phyloP scores from a whole-genome alignment of 2,113 vertebrate species.

The Microcebus tavaratra region DNA sequence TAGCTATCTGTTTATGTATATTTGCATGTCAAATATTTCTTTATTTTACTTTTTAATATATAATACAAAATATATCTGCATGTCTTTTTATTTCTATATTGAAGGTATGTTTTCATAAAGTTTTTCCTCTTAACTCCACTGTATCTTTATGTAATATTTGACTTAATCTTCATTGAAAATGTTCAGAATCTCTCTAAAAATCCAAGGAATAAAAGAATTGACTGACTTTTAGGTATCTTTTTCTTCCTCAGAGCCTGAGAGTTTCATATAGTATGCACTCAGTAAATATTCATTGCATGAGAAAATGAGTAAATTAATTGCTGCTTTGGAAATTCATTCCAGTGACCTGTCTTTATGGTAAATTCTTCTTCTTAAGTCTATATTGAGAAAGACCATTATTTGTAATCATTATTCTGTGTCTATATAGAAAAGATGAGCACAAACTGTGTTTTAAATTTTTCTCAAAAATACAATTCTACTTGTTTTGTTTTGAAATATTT shows the following conservation, averaged over 20 bases:
- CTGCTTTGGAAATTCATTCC: background rate
- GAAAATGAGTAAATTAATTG: background rate
- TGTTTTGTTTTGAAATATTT: background rate
- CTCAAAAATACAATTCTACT: background rate
- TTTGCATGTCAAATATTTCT: background rate
- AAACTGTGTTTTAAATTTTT: background rate
- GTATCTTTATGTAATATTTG: background rate
- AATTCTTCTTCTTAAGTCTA: background rate
- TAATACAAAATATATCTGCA: background rate
- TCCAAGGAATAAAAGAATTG: background rate
- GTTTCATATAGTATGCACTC: background rate
- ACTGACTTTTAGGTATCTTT: background rate
- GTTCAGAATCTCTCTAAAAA: background rate
- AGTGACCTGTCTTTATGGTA: background rate
- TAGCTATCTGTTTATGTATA: background rate
- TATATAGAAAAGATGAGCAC: background rate
- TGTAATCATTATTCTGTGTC: background rate
- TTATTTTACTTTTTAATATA: background rate
- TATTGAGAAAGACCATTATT: background rate
- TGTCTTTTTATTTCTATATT: background rate
- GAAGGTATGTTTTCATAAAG: background rate
- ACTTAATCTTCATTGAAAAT: background rate
- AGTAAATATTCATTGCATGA: background rate
- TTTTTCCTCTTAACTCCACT: background rate
- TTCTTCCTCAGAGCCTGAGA: background rate